phyloP scores from a whole-genome alignment of 1,140 invertebrate genomes.

The Ctenoplectra terminalis region DNA sequence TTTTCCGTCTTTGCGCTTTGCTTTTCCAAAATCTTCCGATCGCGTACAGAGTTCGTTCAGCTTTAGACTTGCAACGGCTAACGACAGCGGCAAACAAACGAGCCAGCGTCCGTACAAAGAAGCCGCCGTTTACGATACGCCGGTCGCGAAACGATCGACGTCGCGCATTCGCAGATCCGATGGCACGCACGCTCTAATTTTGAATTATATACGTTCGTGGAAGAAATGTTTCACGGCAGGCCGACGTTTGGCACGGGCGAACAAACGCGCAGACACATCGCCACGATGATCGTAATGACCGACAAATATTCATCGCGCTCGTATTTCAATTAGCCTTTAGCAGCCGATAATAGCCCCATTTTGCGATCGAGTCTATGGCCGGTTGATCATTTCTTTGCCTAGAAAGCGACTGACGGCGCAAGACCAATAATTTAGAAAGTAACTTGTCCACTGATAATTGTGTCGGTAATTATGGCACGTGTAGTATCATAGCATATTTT shows the following conservation, averaged over 20 bases:
- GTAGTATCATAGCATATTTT: neutral
- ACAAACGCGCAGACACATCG: neutral
- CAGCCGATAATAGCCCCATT: neutral
- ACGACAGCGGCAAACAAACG: constrained; percentile 22
- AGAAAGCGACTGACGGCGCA: neutral
- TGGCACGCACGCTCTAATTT: constrained; percentile 53
- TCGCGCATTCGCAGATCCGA: neutral
- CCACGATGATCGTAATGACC: constrained; percentile 5
- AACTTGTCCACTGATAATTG: neutral
- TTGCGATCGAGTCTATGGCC: neutral
- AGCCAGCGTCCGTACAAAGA: neutral
- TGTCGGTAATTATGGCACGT: neutral
- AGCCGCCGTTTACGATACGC: constrained; percentile 20
- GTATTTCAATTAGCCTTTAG: constrained; percentile 20
- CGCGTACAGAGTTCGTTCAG: neutral
- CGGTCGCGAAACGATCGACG: neutral
- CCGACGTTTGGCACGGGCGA: neutral
- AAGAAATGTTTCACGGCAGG: constrained; percentile 33
- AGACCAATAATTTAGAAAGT: constrained; percentile 20
- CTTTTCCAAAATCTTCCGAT: no score
- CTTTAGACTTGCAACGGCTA: neutral
- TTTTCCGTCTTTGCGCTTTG: no score
- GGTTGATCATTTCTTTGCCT: neutral
- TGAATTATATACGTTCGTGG: constrained; percentile 51
- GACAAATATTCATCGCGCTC: constrained; percentile 23